Evolutionary conservation across 2,113 vertebrate species (phyloP).

Genomic region (Philantomba maxwellii): DNA sequence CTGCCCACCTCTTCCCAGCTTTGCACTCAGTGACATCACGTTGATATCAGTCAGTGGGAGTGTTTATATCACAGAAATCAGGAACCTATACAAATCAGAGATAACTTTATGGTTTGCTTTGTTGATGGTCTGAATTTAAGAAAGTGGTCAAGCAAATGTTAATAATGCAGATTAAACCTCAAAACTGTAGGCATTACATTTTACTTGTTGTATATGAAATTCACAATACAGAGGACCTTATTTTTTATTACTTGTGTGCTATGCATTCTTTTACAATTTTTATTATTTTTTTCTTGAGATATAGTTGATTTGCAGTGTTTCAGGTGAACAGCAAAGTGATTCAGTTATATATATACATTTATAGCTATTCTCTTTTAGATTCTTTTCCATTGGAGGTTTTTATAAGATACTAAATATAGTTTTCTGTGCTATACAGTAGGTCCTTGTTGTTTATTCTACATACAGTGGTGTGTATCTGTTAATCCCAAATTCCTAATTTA

Average conservation of each 20-base stretch:
- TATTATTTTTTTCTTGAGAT: not conserved
- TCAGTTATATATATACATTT: not conserved
- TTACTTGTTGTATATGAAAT: not conserved
- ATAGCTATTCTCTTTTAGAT: not conserved
- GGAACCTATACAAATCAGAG: not conserved
- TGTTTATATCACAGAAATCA: not conserved
- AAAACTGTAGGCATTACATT: not conserved
- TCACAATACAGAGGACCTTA: not conserved
- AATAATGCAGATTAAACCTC: not conserved
- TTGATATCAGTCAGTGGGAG: not conserved
- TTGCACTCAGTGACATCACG: not conserved
- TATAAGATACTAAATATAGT: not conserved
- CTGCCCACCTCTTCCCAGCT: not conserved
- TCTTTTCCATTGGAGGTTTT: not conserved
- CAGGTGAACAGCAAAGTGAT: not conserved
- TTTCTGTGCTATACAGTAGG: not conserved
- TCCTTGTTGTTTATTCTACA: not conserved
- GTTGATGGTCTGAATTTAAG: not conserved
- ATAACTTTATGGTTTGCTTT: not conserved
- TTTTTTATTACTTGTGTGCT: not conserved
- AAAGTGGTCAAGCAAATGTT: not conserved
- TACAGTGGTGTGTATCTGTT: not conserved
- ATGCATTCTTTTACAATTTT: not conserved
- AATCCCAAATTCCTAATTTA: not conserved
- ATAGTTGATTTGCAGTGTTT: not conserved